Percentiles rank a stretch among this genome's conserved stretches.
Evolutionary conservation across 2,888 invertebrate species (phyloP).

Genomic region (Drosophila niveifrons): DNA sequence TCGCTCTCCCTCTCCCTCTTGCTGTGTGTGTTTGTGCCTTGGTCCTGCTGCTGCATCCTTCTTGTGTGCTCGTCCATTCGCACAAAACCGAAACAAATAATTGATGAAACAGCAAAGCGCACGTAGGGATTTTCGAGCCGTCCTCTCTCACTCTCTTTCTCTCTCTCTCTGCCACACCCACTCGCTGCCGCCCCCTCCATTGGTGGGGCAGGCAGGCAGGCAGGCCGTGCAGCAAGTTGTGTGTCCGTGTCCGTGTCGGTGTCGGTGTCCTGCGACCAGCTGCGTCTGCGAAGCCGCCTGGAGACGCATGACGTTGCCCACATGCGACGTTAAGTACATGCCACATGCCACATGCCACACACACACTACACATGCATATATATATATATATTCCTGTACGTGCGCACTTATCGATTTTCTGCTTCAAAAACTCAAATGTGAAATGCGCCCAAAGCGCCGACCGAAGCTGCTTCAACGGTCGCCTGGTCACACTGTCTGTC

Average conservation of each 20-base stretch:
- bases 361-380: constrained; percentile 16
- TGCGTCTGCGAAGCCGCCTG: constrained; percentile 38
- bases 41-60: constrained; percentile 46
- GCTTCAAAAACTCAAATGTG: constrained; percentile 64
- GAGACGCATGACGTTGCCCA: constrained; percentile 74
- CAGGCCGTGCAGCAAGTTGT: constrained; percentile 30
- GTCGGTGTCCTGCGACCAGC: constrained; percentile 19
- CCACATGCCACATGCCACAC: constrained; percentile 31
- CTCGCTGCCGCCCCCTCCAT: neutral
- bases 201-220: neutral
- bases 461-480: constrained; percentile 27
- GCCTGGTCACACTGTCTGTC: constrained; percentile 9
- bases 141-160: constrained; percentile 15
- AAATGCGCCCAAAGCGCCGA: constrained; percentile 69
- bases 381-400: constrained; percentile 68
- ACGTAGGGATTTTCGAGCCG: constrained; percentile 77
- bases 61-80: constrained; percentile 65
- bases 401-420: constrained; percentile 78
- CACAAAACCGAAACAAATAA: constrained; percentile 81
- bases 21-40: constrained; percentile 1
- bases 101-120: constrained; percentile 82
- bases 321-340: constrained; percentile 62
- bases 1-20: neutral
- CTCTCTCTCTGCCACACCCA: neutral
- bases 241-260: constrained; percentile 3